phyloP scores from a whole-genome alignment of 2,113 vertebrate species.

The Ptilorrhoa leucosticta region DNA sequence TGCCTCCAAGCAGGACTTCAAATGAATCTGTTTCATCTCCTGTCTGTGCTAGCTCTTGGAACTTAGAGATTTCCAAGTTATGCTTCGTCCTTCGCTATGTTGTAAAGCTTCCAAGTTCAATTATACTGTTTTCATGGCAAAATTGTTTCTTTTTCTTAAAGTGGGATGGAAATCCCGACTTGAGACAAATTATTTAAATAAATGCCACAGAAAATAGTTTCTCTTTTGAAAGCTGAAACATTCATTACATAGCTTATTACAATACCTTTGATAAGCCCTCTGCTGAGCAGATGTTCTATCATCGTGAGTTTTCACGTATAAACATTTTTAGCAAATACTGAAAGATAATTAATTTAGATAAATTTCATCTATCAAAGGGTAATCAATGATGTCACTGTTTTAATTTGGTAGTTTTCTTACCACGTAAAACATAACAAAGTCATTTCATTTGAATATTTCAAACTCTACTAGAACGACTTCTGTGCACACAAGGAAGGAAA shows the following conservation, averaged over 20 bases:
- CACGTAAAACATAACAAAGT: background rate
- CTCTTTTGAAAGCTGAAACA: background rate
- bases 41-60: background rate
- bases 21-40: background rate
- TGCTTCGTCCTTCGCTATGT: fast-evolving
- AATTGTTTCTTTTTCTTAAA: background rate
- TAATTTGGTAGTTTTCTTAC: background rate
- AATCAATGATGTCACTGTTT: background rate
- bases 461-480: background rate
- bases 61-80: background rate
- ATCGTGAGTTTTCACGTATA: background rate
- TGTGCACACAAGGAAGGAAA: background rate
- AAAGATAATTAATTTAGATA: constrained; percentile 27
- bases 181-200: background rate
- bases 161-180: background rate
- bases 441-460: background rate
- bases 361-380: background rate
- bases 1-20: constrained; percentile 14
- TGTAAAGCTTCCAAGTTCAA: background rate
- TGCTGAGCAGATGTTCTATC: constrained; percentile 2
- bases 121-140: background rate
- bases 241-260: constrained; percentile 8
- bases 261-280: constrained; percentile 2
- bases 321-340: background rate
- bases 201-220: background rate